Evolutionary conservation across 2,888 invertebrate species (phyloP).

Genomic region (Congeria kusceri): DNA sequence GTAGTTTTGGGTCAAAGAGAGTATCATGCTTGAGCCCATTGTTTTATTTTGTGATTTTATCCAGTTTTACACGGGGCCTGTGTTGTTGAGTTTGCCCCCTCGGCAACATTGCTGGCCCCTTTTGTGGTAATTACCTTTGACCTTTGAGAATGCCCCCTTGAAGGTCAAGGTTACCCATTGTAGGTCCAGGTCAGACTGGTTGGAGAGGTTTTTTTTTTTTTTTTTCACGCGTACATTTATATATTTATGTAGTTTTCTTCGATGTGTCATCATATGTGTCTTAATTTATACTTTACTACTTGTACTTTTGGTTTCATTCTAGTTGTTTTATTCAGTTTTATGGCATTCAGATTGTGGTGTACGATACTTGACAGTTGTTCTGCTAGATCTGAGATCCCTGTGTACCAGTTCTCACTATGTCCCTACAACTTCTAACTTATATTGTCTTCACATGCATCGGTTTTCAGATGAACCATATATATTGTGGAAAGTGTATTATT

Average conservation of each 20-base stretch:
- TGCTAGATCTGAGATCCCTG: neutral
- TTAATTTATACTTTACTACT: neutral
- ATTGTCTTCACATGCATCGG: too few relatives aligned
- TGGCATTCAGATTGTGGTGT: neutral
- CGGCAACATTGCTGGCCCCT: neutral
- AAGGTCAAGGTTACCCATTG: conserved; percentile 11
- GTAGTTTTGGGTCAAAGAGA: neutral
- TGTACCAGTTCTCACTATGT: neutral
- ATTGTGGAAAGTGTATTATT: too few relatives aligned
- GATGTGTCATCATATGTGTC: neutral
- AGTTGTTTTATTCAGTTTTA: neutral
- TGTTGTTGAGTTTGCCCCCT: neutral
- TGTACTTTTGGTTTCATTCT: conserved; percentile 9
- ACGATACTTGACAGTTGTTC: neutral
- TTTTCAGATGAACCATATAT: too few relatives aligned
- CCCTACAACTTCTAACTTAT: too few relatives aligned
- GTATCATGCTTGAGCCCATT: neutral
- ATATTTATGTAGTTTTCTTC: neutral
- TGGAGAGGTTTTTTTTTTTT: too few relatives aligned
- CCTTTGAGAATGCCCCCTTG: conserved; percentile 16
- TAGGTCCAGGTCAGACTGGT: too few relatives aligned
- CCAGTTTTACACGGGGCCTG: conserved; percentile 1
- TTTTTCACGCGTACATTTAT: too few relatives aligned
- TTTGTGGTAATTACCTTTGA: conserved; percentile 14
- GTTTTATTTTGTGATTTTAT: conserved; percentile 4